Conservation (phyloP, 2,797 vertebrate genomes). For the Cryptoblepharus egeriae region DNA sequence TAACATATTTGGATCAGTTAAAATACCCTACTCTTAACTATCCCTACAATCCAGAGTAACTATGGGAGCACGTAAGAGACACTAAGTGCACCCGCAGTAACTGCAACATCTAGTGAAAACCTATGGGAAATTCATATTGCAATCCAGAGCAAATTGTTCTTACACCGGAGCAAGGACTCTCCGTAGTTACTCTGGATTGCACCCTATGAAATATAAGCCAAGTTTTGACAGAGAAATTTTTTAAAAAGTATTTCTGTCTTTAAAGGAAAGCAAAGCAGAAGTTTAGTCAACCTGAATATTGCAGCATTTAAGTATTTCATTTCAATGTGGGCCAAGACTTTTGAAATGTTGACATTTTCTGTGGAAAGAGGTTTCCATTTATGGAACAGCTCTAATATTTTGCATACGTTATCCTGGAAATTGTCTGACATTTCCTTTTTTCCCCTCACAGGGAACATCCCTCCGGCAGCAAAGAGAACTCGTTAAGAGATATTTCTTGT, state of each 20-base stretch:
- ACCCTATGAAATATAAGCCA: not conserved
- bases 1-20: too few species aligned
- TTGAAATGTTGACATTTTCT: conserved; percentile 29
- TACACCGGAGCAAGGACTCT: too few species aligned
- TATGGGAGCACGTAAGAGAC: too few species aligned
- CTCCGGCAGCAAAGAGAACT: conserved; percentile 48
- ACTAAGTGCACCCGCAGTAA: too few species aligned
- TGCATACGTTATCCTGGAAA: conserved; percentile 43
- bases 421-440: conserved; percentile 52
- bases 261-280: not conserved
- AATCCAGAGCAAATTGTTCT: too few species aligned
- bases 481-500: conserved; percentile 45
- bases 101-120: too few species aligned
- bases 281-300: not conserved
- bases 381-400: conserved; percentile 39
- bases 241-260: not conserved
- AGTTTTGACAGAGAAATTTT: not conserved
- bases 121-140: too few species aligned
- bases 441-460: conserved; percentile 46
- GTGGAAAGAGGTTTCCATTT: conserved; percentile 10
- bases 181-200: too few species aligned
- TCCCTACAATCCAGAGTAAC: too few species aligned
- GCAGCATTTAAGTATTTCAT: conserved; percentile 8
- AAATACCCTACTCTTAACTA: too few species aligned
- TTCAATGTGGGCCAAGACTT: conserved; percentile 6